These are phyloP conservation scores for Meteorus colon DNA, from an alignment of 2,888 invertebrate genomes.

Conservation along the genomic window DNA sequence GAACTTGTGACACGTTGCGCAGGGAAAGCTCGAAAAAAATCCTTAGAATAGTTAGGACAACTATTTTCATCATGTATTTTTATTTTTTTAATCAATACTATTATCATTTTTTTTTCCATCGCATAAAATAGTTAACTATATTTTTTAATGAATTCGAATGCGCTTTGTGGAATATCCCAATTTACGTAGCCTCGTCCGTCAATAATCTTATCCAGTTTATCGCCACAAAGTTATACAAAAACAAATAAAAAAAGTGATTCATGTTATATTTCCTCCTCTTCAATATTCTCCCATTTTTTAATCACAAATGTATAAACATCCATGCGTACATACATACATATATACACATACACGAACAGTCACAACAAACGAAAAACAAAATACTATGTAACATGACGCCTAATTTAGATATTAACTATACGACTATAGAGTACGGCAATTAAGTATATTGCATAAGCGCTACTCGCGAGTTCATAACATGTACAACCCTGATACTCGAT, in stretches of 20 bases:
- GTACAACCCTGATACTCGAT: constrained; percentile 61
- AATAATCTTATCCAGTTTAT: constrained; percentile 32
- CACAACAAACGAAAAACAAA: constrained; percentile 34
- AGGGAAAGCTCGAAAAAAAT: constrained; percentile 4
- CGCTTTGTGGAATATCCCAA: constrained; percentile 45
- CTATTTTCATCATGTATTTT: constrained; percentile 22
- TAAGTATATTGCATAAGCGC: constrained; percentile 46
- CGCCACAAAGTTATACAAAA: not conserved
- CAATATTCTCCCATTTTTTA: constrained; percentile 18
- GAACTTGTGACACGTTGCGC: constrained; percentile 16
- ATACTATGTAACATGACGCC: constrained; percentile 49
- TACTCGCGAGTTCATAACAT: constrained; percentile 53
- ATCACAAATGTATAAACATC: constrained; percentile 33
- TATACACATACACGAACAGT: not conserved
- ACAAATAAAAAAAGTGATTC: not conserved
- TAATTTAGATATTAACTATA: constrained; percentile 49
- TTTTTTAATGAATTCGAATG: constrained; percentile 46
- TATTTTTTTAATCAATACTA: constrained; percentile 15
- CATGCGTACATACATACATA: not conserved
- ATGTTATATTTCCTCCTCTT: not conserved
- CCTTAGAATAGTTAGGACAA: constrained; percentile 39
- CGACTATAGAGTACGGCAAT: constrained; percentile 48
- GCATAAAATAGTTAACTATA: constrained; percentile 50
- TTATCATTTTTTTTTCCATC: constrained; percentile 41
- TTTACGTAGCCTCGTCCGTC: constrained; percentile 37